Evolutionary conservation across 2,113 vertebrate species (phyloP), one percentile per base, ranked within the genome.

Genomic region (Burhinus bistriatus): DNA sequence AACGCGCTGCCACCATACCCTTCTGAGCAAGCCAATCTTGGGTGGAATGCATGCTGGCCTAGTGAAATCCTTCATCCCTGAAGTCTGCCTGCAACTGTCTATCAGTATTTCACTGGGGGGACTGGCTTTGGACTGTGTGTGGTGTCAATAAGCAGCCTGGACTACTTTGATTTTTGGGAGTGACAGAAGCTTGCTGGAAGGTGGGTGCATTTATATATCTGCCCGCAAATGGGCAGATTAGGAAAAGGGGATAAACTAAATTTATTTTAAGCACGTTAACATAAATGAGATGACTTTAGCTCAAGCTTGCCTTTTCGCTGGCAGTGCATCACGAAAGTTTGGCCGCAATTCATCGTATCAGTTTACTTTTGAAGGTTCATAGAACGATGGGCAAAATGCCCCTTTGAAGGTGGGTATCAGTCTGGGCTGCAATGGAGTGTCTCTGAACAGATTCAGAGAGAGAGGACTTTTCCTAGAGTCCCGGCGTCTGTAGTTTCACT

Each of bases 401-500:
- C 89, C 79, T 96, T 51, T 79, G 80, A 83, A 95, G 69, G 79
- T 93, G 89, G 79, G 44, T 90, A 59, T 91, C 52, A 90, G 57
- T 77, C 77, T 45, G 55, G 68, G 77, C 40, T 58, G 21, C 84
- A 83, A 55, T 51, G 71, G 64, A 64, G 49, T 27, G 68, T 76
- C 86, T 30, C 27, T 54, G 85, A 91, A 58, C 73, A 80, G 78
- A 38, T 69, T 20, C 22, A 61, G 91, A 83, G 83, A 83, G 83
- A 45, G 80, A 55, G 78, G 89, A 90, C 87, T 92, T 96, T 94
- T 42, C 57, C 30, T 1, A 3, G 85, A 55, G 77, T 79, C 82
- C 58, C 30, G 1, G 79, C 72, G 61, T 23, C 64, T 82, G 93
- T 51, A 9, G 83, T 68, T 93, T 72, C 80, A 58, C 91, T 92